phyloP scores from a whole-genome alignment of 2,888 invertebrate genomes.

The Blomia tropicalis region DNA sequence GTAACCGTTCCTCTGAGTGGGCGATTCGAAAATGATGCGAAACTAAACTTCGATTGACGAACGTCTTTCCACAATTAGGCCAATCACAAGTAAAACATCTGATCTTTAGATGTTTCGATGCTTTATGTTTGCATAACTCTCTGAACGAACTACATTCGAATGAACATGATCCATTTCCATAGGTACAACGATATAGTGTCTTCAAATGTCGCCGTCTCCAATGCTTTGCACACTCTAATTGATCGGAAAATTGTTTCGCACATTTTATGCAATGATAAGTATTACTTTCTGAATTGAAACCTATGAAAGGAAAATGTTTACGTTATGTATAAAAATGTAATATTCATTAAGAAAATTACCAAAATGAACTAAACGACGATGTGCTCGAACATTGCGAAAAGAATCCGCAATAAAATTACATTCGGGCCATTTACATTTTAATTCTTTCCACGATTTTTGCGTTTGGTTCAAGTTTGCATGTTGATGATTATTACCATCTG shows the following conservation, averaged over 20 bases:
- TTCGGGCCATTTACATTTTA: neutral
- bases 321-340: neutral
- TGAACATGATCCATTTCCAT: neutral
- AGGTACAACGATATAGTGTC: neutral
- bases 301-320: too few species aligned
- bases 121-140: neutral
- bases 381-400: neutral
- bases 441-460: too few species aligned
- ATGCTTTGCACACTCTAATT: neutral
- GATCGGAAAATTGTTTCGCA: neutral
- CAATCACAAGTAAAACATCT: slow-evolving; percentile 1
- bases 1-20: neutral
- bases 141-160: neutral
- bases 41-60: neutral
- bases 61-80: neutral
- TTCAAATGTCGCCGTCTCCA: neutral
- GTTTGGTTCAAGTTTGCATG: neutral
- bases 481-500: neutral
- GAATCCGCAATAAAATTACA: neutral
- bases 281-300: neutral
- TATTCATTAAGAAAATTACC: neutral
- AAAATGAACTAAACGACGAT: neutral
- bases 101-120: neutral
- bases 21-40: neutral
- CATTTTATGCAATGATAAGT: neutral